phyloP scores from a whole-genome alignment of 2,888 invertebrate species.

The Tenthredo notha region DNA sequence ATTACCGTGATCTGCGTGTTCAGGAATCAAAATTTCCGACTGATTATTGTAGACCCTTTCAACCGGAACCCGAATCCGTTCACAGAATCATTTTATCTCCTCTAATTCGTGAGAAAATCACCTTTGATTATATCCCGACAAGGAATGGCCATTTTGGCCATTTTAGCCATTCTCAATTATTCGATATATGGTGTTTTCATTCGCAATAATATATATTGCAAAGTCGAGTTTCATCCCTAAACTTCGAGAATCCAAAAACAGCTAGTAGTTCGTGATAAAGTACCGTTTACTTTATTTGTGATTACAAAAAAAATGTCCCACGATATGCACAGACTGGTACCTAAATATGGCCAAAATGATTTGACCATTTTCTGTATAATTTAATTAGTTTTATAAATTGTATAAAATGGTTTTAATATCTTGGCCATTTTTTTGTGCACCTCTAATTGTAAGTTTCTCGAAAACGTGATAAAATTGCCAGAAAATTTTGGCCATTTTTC shows the following conservation, averaged over 20 bases:
- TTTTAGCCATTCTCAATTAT: neutral
- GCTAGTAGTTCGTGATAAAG: too few species aligned
- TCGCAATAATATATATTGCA: neutral
- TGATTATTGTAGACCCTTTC: neutral
- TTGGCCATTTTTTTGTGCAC: too few species aligned
- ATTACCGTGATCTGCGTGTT: neutral
- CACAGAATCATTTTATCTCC: neutral
- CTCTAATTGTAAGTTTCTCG: too few species aligned
- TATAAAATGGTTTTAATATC: too few species aligned
- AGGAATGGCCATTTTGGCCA: neutral
- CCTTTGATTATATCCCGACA: neutral
- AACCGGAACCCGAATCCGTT: neutral
- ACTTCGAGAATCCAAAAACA: neutral
- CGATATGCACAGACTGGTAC: too few species aligned
- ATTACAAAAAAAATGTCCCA: too few species aligned
- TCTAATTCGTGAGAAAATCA: neutral
- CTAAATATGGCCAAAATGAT: too few species aligned
- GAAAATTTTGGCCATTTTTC: too few species aligned
- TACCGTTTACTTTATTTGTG: too few species aligned
- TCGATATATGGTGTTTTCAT: neutral
- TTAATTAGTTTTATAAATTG: too few species aligned
- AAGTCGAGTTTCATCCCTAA: neutral
- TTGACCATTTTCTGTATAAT: too few species aligned
- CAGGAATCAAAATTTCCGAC: neutral
- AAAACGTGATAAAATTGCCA: too few species aligned